Conservation (phyloP, 2,888 invertebrate species). For the Lithophane socia region DNA sequence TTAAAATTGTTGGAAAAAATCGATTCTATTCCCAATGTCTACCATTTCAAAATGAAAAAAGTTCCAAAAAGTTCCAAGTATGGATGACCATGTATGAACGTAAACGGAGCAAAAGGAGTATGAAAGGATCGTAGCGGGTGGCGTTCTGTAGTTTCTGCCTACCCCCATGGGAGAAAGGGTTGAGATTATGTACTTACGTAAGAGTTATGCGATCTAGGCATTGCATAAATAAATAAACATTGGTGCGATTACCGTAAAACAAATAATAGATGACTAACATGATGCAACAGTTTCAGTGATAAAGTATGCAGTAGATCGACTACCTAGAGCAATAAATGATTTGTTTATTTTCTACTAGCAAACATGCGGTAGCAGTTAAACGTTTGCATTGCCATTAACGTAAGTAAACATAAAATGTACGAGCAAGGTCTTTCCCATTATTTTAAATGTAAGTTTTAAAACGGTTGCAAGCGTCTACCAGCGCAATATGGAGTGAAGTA, state of each 20-base stretch:
- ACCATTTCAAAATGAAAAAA: too few species aligned
- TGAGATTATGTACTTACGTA: too few species aligned
- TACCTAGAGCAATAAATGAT: constrained; percentile 3
- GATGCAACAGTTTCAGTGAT: neutral
- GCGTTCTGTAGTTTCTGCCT: too few species aligned
- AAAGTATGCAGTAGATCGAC: neutral
- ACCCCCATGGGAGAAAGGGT: too few species aligned
- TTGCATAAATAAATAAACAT: neutral
- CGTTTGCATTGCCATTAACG: constrained; percentile 31
- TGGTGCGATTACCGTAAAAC: neutral
- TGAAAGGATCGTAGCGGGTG: too few species aligned
- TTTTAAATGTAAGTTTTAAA: constrained; percentile 53
- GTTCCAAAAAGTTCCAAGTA: too few species aligned
- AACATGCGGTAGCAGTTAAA: neutral
- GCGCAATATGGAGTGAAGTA: constrained; percentile 55
- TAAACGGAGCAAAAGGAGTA: too few species aligned
- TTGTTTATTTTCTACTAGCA: neutral
- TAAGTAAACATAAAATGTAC: constrained; percentile 32
- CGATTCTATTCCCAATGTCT: too few species aligned
- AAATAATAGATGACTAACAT: neutral
- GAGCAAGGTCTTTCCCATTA: constrained; percentile 32
- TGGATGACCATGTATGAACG: too few species aligned
- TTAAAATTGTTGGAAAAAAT: too few species aligned
- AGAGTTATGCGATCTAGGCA: too few species aligned
- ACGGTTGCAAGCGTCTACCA: constrained; percentile 32